Evolutionary conservation across 2,888 invertebrate species (phyloP), one percentile per base, ranked within the genome.

Genomic region (Tetramorium bicarinatum): DNA sequence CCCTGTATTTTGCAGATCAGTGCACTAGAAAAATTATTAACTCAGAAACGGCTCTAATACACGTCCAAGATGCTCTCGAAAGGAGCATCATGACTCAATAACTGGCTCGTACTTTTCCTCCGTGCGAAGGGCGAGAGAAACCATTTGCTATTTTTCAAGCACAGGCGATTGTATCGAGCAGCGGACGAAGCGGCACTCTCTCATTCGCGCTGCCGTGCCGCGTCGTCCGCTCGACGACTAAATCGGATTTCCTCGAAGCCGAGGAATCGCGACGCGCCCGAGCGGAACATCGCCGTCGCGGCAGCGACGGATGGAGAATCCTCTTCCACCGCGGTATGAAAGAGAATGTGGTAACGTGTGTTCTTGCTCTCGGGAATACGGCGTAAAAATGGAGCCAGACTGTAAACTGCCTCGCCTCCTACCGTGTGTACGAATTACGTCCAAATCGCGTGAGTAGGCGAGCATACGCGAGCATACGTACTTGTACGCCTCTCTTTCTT

Each of bases 201-300:
- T 79, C 69, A 59, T 79, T 69, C 69, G 49, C 47, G 59, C 72
- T 9, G 59, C 56, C 9, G 38, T n/a, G 38, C 7, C 18, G 29
- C 25, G 59, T 79, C 80, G 41, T 67, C 41, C 41, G 56, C n/a
- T 11, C 59, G 25, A 71, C 38, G 38, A 59, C 64, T 56, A 77
- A 80, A 80, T 80, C 79, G 47, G 71, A 80, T 80, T 80, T 80
- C 9, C 47, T 71, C 79, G 84, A 79, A 87, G 82, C 59, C 83
- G 38, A 85, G 81, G 85, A 88, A 87, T 84, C 85, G 74, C 77
- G 84, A 87, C 74, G 83, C 86, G 59, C 66, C 66, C 84, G 54
- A 84, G 83, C 71, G 71, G 59, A 71, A 71, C 47, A 38, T 44
- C 69, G 56, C 18, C 76, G 29, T 18, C 13, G 52, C 49, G n/a